Conservation (phyloP, 2,797 vertebrate species). For the Dendrocincla tyrannina region DNA sequence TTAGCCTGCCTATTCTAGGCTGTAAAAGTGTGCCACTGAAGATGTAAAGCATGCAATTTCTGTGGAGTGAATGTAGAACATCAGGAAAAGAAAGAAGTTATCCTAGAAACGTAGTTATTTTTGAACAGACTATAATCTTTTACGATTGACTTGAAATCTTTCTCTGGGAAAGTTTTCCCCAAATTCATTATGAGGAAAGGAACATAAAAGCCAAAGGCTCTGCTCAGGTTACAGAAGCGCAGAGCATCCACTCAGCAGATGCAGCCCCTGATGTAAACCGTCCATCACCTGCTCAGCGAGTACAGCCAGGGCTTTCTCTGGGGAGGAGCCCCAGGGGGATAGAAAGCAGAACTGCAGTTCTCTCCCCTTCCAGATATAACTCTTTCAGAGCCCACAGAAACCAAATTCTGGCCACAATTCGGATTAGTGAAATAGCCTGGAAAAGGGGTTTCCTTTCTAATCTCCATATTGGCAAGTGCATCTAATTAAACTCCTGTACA, state of each 20-base stretch:
- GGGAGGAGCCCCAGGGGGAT: neutral
- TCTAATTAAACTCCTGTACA: slow-evolving; percentile 31
- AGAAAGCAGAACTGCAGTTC: neutral
- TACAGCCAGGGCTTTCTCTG: neutral
- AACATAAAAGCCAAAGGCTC: neutral
- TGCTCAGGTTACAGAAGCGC: neutral
- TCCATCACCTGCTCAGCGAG: neutral
- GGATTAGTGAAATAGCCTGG: neutral
- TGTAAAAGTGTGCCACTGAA: neutral
- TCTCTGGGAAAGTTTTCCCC: neutral
- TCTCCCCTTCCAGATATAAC: neutral
- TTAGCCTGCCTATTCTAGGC: neutral
- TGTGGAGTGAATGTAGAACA: neutral
- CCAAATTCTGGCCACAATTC: slow-evolving; percentile 1
- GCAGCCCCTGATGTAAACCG: neutral
- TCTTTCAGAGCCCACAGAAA: neutral
- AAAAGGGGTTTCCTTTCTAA: slow-evolving; percentile 56
- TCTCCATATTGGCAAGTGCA: slow-evolving; percentile 28
- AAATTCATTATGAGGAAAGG: neutral
- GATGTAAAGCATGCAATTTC: neutral
- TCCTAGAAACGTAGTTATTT: neutral
- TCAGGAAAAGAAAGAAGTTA: neutral
- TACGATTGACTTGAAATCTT: neutral
- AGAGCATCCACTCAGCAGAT: neutral
- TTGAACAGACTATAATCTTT: neutral